Conservation (phyloP, 1,140 invertebrate genomes). For the Brachionus plicatilis region DNA sequence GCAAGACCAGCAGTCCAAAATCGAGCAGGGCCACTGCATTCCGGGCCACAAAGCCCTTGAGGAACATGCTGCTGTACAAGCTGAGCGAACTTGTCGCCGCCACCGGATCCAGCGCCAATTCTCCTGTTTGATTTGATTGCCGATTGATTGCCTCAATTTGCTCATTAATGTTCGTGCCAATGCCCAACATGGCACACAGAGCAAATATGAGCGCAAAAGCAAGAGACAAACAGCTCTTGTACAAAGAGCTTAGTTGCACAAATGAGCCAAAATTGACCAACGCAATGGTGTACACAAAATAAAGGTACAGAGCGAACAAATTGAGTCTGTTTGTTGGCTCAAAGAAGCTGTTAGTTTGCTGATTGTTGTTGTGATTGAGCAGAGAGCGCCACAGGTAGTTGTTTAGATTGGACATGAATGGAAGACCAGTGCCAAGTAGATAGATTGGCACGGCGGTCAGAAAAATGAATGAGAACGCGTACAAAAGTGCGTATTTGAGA, state of each 20-base stretch:
- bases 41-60: not conserved
- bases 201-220: not conserved
- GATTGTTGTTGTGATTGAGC: not conserved
- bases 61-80: not conserved
- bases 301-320: not conserved
- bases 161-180: not conserved
- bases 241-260: conserved; percentile 27
- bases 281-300: not conserved
- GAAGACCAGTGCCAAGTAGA: not conserved
- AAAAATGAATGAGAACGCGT: not conserved
- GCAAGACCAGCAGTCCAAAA: not conserved
- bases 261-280: conserved; percentile 16
- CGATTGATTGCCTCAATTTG: not conserved
- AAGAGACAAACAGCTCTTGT: not conserved
- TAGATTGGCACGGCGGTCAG: not conserved
- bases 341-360: no score
- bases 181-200: not conserved
- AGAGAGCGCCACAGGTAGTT: not conserved
- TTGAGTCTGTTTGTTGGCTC: not conserved
- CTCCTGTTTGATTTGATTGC: not conserved
- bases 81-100: not conserved
- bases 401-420: not conserved
- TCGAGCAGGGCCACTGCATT: not conserved
- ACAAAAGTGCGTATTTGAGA: not conserved
- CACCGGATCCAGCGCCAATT: not conserved